These are phyloP conservation scores for Micromys minutus DNA, from an alignment of 2,113 vertebrate species.

Conservation along the genomic window DNA sequence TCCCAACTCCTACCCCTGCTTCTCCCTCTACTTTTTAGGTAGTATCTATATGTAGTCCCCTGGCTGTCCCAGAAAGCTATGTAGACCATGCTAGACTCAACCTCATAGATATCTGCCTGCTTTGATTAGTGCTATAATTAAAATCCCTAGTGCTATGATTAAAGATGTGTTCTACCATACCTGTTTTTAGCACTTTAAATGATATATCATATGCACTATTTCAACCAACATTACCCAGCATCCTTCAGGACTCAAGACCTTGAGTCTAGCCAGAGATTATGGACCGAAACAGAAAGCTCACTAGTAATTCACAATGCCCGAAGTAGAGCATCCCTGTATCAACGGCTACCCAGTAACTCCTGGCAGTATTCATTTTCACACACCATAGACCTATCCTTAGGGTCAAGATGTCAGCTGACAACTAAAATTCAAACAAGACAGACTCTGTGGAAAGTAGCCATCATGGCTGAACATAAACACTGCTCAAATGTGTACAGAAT, in stretches of 20 bases:
- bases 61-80: not conserved
- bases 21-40: not conserved
- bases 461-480: not conserved
- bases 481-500: not conserved
- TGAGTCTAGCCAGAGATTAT: not conserved
- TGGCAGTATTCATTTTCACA: not conserved
- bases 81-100: not conserved
- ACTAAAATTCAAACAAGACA: not conserved
- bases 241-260: not conserved
- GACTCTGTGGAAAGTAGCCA: not conserved
- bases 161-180: not conserved
- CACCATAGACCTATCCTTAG: not conserved
- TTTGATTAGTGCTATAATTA: too few relatives aligned
- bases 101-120: not conserved
- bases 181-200: not conserved
- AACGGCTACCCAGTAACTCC: not conserved
- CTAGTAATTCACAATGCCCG: accelerated
- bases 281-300: too few relatives aligned
- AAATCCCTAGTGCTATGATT: not conserved
- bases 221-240: not conserved
- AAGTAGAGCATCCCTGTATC: accelerated
- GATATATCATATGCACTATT: too few relatives aligned
- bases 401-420: not conserved
- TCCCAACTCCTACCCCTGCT: too few relatives aligned
- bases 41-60: not conserved